Conservation (phyloP, 2,797 vertebrate genomes). For the Otolemur crassicaudatus region DNA sequence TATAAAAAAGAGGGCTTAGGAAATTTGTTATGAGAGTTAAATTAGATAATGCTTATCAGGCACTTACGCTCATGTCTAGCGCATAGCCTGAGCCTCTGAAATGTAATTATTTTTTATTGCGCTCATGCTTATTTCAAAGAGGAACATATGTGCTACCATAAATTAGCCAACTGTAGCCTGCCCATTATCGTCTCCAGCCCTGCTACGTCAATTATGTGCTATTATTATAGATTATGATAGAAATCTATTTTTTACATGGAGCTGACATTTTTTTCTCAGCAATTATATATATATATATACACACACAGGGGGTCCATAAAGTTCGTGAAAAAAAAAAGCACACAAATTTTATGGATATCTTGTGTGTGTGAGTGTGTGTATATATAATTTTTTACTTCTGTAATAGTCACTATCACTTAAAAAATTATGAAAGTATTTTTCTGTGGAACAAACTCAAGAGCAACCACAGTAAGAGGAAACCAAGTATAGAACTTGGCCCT, state of each 20-base stretch:
- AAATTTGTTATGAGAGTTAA: not conserved
- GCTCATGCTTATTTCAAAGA: not conserved
- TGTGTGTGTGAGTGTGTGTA: no score
- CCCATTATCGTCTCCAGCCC: not conserved
- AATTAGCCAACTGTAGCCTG: not conserved
- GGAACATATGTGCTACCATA: not conserved
- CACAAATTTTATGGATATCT: no score
- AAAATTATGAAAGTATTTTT: not conserved
- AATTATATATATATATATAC: not conserved
- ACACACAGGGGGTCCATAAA: no score
- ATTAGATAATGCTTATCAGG: not conserved
- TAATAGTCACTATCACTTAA: not conserved
- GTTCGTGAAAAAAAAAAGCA: no score
- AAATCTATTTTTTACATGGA: not conserved
- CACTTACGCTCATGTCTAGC: not conserved
- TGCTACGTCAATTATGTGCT: not conserved
- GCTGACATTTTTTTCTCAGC: not conserved
- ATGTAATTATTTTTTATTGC: not conserved
- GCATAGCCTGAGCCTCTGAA: not conserved
- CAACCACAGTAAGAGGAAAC: not conserved
- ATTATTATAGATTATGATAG: not conserved
- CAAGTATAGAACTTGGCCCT: not conserved
- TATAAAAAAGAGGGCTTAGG: not conserved
- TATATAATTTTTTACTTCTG: not conserved
- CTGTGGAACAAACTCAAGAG: not conserved